Evolutionary conservation across 2,113 vertebrate genomes (phyloP), one percentile per base, ranked within the genome.

Genomic region (Gnathonemus longibarbis): DNA sequence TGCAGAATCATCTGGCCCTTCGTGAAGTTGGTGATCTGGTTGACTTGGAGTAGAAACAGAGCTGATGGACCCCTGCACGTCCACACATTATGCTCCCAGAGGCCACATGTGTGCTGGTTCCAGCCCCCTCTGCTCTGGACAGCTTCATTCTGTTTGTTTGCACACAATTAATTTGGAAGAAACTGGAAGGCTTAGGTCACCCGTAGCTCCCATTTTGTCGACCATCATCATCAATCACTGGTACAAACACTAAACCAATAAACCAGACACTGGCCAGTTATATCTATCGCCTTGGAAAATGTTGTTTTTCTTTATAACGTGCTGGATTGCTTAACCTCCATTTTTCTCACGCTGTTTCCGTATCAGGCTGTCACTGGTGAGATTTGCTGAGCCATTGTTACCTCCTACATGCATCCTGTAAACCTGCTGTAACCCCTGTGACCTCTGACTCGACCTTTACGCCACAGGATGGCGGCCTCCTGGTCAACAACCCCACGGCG

Each of bases 401-500:
- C 56, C 56, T 50, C 46, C 15, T 83, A 3, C 77, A 83, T 83
- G 35, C 21, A 27, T 21, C 45, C 39, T n/a, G 21, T 84, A 8
- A 42, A 0, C 42, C 19, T 10, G 31, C 45, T n/a, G 3, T 84
- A 13, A 48, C 21, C 45, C 80, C 21, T 15, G 84, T 62, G 35
- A 88, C 48, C 87, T 46, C 66, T 49, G 27, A 24, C 45, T 2
- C 5, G 11, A 3, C 92, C 8, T 91, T 85, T 92, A 91, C 35
- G 90, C 48, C 91, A 2, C 92, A 99, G 98, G 98, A 99, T 89
- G 98, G 98, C 91, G 98, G 98, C 87, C 95, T 99, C 91, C 97
- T 99, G 91, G 94, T 99, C 62, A 99, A 99, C 94, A 99, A 99
- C 91, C 98, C 98, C 91, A 98, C 97, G 3, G 97, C 98, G 0